Conservation (phyloP, 2,888 invertebrate genomes). For the Spicauda simplicius region DNA sequence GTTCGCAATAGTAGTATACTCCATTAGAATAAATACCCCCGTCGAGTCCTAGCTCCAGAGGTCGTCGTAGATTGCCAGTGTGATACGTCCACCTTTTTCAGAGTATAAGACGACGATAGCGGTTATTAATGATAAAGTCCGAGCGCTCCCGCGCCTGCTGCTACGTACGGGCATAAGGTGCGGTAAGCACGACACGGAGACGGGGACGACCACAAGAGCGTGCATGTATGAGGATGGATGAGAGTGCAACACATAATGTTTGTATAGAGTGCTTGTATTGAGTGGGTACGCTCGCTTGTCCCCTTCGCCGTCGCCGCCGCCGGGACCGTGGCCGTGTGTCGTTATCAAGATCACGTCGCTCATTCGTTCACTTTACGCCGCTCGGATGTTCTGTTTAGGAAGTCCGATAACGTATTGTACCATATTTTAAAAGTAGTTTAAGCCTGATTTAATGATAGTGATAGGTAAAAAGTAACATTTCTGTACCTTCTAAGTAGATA, state of each 20-base stretch:
- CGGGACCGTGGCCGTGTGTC: conserved; percentile 79
- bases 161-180: conserved; percentile 60
- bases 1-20: conserved; percentile 83
- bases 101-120: conserved; percentile 75
- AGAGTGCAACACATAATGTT: conserved; percentile 51
- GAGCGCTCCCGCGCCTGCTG: conserved; percentile 65
- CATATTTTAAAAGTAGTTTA: conserved; percentile 79
- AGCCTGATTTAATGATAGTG: conserved; percentile 79
- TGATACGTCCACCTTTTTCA: conserved; percentile 55
- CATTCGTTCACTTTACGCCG: conserved; percentile 82
- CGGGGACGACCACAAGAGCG: conserved; percentile 80
- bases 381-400: conserved; percentile 65
- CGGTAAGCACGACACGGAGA: conserved; percentile 70
- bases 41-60: conserved; percentile 70
- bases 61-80: conserved; percentile 54
- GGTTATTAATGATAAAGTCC: conserved; percentile 74
- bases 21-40: conserved; percentile 76
- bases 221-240: conserved; percentile 76
- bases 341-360: conserved; percentile 81
- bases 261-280: conserved; percentile 56
- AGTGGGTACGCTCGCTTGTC: conserved; percentile 80
- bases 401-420: conserved; percentile 78
- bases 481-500: conserved; percentile 83
- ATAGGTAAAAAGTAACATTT: conserved; percentile 79
- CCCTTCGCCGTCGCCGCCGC: conserved; percentile 74